phyloP scores from a whole-genome alignment of 2,888 invertebrate genomes.

The Caenorhabditis afra region DNA sequence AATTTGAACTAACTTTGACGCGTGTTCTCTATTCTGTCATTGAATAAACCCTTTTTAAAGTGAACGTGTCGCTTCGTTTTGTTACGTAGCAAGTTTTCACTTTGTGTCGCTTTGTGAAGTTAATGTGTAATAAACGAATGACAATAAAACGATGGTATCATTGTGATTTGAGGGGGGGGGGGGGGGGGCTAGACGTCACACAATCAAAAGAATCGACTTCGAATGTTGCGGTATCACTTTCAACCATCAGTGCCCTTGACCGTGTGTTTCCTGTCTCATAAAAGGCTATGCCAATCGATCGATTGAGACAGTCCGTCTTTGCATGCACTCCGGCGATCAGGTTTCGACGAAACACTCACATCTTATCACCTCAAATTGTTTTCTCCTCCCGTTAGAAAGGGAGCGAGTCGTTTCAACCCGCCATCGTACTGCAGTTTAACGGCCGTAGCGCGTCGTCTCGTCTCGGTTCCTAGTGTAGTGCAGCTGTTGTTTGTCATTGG shows the following conservation, averaged over 20 bases:
- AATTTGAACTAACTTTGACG: neutral
- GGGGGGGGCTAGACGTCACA: too few relatives aligned
- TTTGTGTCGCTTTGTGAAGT: too few relatives aligned
- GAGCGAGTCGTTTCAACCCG: slow-evolving; percentile 17
- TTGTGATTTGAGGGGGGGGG: too few relatives aligned
- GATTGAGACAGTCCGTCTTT: slow-evolving; percentile 7
- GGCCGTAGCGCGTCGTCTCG: slow-evolving; percentile 4
- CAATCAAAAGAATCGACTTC: too few relatives aligned
- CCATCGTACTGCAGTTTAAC: slow-evolving; percentile 35
- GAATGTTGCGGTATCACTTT: neutral
- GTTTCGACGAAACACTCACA: slow-evolving; percentile 30
- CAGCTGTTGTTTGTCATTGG: slow-evolving; percentile 44
- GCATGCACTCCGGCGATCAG: slow-evolving; percentile 23
- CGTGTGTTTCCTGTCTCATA: neutral
- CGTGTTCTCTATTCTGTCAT: too few relatives aligned
- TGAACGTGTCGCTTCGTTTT: too few relatives aligned
- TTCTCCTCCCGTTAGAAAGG: slow-evolving; percentile 7
- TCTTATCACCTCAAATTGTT: slow-evolving; percentile 32
- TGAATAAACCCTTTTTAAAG: too few relatives aligned
- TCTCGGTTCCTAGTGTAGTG: slow-evolving; percentile 16
- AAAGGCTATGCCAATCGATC: slow-evolving; percentile 11
- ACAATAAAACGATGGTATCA: too few relatives aligned
- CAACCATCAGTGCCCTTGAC: slow-evolving; percentile 35
- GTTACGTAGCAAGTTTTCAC: too few relatives aligned
- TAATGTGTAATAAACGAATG: too few relatives aligned